phyloP scores from a whole-genome alignment of 2,888 invertebrate genomes.

The Rhorus exstirpatorius region DNA sequence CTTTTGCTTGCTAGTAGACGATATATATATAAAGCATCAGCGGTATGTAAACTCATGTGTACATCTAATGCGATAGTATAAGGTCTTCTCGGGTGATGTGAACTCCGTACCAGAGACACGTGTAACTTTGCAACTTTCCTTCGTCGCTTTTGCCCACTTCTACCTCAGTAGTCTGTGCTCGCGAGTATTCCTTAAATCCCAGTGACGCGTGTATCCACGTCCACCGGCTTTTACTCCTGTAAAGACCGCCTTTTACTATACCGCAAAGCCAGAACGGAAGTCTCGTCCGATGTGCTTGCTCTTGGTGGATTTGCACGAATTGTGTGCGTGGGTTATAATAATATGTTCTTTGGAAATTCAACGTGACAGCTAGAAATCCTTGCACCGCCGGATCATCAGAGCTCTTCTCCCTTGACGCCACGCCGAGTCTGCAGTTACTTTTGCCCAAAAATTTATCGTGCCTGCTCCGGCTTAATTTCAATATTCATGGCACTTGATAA shows the following conservation, averaged over 20 bases:
- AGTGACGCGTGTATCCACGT: background rate
- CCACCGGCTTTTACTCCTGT: slow-evolving; percentile 3
- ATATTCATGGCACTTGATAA: background rate
- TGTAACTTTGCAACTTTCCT: slow-evolving; percentile 48
- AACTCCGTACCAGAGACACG: slow-evolving; percentile 23
- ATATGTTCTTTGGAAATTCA: background rate
- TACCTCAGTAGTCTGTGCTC: slow-evolving; percentile 22
- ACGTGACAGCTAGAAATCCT: background rate
- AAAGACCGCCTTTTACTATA: slow-evolving; percentile 6
- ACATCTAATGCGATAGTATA: slow-evolving; percentile 7
- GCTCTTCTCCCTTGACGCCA: background rate
- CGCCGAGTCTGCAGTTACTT: background rate
- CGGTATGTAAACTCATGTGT: slow-evolving; percentile 36
- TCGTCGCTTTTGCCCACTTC: slow-evolving; percentile 18
- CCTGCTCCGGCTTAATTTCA: background rate
- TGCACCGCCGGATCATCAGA: background rate
- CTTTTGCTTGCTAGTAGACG: background rate
- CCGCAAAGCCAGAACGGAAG: slow-evolving; percentile 38
- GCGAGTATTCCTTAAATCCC: slow-evolving; percentile 36
- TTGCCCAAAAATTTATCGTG: background rate
- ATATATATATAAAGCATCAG: background rate
- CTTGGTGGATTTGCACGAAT: slow-evolving; percentile 23
- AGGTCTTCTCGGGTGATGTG: slow-evolving; percentile 17
- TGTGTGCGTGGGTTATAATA: background rate
- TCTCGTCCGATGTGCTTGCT: no score